Evolutionary conservation across 2,888 invertebrate species (phyloP).

Genomic region (Pinctada fucata): DNA sequence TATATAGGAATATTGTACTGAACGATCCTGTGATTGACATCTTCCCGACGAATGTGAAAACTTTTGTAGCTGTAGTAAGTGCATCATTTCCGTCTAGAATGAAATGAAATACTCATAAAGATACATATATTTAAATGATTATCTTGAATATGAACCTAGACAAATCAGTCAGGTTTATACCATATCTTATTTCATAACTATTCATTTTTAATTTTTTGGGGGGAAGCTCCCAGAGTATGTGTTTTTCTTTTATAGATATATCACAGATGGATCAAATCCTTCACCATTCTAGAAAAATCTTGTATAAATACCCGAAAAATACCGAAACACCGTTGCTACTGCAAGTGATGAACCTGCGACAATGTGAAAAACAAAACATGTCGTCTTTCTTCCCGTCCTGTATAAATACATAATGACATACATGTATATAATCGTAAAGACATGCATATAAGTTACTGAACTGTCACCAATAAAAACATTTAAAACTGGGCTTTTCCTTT

Average conservation of each 20-base stretch:
- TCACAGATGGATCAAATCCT: neutral
- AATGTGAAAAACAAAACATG: constrained; percentile 13
- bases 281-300: neutral
- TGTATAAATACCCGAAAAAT: constrained; percentile 9
- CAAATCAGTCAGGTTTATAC: neutral
- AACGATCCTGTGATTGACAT: constrained; percentile 18
- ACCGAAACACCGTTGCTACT: constrained; percentile 3
- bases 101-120: no score
- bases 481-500: no score
- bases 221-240: no score
- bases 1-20: constrained; percentile 12
- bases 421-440: no score
- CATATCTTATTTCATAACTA: no score
- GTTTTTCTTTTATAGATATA: no score
- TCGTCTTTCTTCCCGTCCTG: constrained; percentile 14
- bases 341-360: constrained; percentile 17
- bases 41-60: constrained; percentile 10
- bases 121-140: neutral
- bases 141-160: neutral
- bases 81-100: constrained; percentile 1
- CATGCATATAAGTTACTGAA: no score
- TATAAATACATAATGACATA: no score
- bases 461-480: no score
- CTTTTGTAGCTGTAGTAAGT: neutral
- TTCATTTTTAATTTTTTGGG: no score